Percentiles rank a stretch among this genome's conserved stretches.
phyloP scores from a whole-genome alignment of 2,113 vertebrate species.

The Larimichthys polyactis region DNA sequence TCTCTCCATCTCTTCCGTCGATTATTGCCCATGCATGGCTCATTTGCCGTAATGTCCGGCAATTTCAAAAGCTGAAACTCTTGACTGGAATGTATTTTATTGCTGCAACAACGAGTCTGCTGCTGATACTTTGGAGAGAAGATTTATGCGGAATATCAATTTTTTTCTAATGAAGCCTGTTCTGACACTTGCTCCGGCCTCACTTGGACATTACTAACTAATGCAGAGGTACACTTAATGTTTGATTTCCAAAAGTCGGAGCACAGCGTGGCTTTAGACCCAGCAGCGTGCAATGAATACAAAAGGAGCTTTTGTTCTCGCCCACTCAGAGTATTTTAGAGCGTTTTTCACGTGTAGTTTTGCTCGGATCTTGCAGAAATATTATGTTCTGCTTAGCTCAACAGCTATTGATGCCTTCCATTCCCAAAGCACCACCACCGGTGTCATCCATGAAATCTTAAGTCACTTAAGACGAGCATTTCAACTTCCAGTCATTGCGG shows the following conservation, averaged over 20 bases:
- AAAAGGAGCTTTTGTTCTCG: constrained; percentile 29
- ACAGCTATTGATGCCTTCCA: constrained; percentile 55
- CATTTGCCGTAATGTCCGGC: constrained; percentile 75
- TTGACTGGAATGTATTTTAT: constrained; percentile 76
- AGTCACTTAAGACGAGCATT: constrained; percentile 68
- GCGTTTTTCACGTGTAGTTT: constrained; percentile 18
- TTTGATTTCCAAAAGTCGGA: constrained; percentile 41
- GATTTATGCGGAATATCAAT: constrained; percentile 56
- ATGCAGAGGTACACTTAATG: constrained; percentile 30
- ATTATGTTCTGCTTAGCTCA: constrained; percentile 58
- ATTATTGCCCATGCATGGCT: constrained; percentile 81
- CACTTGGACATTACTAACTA: constrained; percentile 31
- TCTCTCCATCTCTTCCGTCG: constrained; percentile 45
- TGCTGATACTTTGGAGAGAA: constrained; percentile 68
- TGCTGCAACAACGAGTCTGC: constrained; percentile 72
- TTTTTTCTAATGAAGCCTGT: constrained; percentile 44
- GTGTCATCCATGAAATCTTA: constrained; percentile 66
- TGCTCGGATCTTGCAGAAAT: constrained; percentile 34
- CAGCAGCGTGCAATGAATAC: background rate
- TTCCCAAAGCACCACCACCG: constrained; percentile 48
- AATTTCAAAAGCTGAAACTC: constrained; percentile 66
- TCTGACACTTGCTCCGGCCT: constrained; percentile 49
- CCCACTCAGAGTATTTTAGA: constrained; percentile 5
- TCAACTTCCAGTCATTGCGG: constrained; percentile 60
- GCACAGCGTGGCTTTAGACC: constrained; percentile 8